phyloP scores from a whole-genome alignment of 2,797 vertebrate species.

The Vespertilio murinus region DNA sequence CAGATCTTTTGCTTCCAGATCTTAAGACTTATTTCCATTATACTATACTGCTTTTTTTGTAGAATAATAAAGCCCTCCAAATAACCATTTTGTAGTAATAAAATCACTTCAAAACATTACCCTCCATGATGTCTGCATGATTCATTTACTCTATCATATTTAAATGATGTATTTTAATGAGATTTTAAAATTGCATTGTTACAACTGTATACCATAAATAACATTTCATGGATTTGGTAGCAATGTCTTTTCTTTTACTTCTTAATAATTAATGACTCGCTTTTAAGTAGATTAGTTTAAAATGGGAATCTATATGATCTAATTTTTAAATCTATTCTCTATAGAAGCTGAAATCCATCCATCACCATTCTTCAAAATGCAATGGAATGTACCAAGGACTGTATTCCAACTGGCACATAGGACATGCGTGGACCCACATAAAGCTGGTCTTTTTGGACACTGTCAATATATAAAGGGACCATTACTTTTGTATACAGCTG shows the following conservation, averaged over 20 bases:
- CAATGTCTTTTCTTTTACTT: slow-evolving; percentile 28
- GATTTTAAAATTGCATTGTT: slow-evolving; percentile 25
- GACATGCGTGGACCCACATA: slow-evolving; percentile 74
- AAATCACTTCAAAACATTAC: neutral
- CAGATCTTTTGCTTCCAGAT: neutral
- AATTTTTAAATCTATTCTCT: slow-evolving; percentile 66
- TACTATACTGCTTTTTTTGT: neutral
- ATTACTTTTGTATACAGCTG: slow-evolving; percentile 40
- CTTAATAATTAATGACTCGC: neutral
- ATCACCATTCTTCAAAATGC: slow-evolving; percentile 82
- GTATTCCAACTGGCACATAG: slow-evolving; percentile 79
- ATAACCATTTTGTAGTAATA: neutral
- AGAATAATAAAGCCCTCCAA: neutral
- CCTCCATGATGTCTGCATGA: neutral
- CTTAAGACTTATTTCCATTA: neutral
- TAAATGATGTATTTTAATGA: neutral
- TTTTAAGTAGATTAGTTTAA: slow-evolving; percentile 53
- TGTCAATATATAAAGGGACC: slow-evolving; percentile 74
- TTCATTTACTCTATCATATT: neutral
- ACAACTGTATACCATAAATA: slow-evolving; percentile 16
- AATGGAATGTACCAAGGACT: slow-evolving; percentile 81
- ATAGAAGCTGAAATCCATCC: slow-evolving; percentile 64
- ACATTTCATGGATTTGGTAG: slow-evolving; percentile 26
- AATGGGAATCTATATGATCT: slow-evolving; percentile 38
- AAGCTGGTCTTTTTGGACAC: slow-evolving; percentile 66